Evolutionary conservation across 2,888 invertebrate genomes (phyloP).

Genomic region (Dermolepida albohirtum): DNA sequence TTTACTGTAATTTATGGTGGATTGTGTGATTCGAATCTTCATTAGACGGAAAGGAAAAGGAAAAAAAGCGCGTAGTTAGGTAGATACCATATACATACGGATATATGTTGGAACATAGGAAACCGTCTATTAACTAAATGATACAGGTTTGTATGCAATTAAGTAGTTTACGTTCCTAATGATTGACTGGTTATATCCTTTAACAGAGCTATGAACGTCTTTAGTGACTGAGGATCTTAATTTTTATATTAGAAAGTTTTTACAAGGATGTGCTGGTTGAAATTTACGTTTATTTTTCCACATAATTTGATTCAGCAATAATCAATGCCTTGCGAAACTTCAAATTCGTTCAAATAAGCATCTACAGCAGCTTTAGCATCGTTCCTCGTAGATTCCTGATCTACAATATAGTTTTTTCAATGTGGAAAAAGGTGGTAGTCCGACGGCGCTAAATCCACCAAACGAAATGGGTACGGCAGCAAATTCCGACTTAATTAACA

Average conservation of each 20-base stretch:
- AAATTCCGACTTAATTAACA: too few species aligned
- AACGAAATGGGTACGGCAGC: too few species aligned
- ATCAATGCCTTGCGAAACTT: too few species aligned
- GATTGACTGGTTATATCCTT: background rate
- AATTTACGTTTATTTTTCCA: too few species aligned
- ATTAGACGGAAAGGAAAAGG: constrained; percentile 11
- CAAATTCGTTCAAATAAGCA: too few species aligned
- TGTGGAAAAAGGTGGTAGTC: too few species aligned
- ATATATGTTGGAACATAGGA: constrained; percentile 14
- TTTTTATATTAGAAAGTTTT: background rate
- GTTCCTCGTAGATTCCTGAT: too few species aligned
- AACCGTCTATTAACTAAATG: constrained; percentile 36
- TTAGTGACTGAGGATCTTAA: constrained; percentile 14
- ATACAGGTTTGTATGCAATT: constrained; percentile 28
- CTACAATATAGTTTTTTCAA: too few species aligned
- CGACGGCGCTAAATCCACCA: too few species aligned
- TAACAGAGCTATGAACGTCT: background rate
- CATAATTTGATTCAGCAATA: too few species aligned
- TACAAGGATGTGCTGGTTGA: too few species aligned
- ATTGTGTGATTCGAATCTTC: constrained; percentile 36
- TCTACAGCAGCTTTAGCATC: too few species aligned
- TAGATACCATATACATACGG: background rate
- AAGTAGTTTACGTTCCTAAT: constrained; percentile 23
- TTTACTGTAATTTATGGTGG: constrained; percentile 35
- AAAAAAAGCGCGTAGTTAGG: background rate